Evolutionary conservation across 2,113 vertebrate genomes (phyloP).

Genomic region (Dromaius novaehollandiae): DNA sequence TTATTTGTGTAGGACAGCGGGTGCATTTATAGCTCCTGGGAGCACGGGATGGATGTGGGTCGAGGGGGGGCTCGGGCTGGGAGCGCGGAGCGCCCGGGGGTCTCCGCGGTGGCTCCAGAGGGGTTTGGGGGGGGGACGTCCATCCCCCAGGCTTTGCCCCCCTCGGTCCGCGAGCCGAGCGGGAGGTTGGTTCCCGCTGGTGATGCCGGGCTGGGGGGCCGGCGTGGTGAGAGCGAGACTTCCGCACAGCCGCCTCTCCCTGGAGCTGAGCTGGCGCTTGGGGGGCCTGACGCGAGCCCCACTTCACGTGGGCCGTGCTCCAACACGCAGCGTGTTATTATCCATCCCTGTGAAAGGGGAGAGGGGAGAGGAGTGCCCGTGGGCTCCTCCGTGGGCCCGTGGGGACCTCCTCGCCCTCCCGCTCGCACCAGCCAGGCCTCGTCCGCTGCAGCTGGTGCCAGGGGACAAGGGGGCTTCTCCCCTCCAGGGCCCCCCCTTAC

Average conservation of each 20-base stretch:
- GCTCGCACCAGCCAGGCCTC: no score
- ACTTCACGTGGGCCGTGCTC: fast-evolving
- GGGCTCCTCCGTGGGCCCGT: fast-evolving
- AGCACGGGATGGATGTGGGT: background rate
- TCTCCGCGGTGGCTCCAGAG: fast-evolving
- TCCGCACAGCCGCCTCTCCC: background rate
- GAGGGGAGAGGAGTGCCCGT: background rate
- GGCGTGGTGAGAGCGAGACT: fast-evolving
- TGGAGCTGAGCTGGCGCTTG: background rate
- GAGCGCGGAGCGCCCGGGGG: background rate
- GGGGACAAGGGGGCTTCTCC: background rate
- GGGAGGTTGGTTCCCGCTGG: fast-evolving
- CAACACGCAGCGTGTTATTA: fast-evolving
- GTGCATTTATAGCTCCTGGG: slow-evolving; percentile 41
- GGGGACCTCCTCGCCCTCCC: no score
- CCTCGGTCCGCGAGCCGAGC: background rate
- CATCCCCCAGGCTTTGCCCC: background rate
- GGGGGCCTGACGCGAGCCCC: background rate
- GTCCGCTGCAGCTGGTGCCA: background rate
- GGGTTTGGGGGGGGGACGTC: background rate
- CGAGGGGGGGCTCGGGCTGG: background rate
- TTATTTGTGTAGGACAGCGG: slow-evolving; percentile 15
- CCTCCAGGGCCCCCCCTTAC: no score
- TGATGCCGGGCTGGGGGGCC: background rate
- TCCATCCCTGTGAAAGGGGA: no score